Evolutionary conservation across 1,140 invertebrate genomes (phyloP).

Genomic region (Microplitis mediator): DNA sequence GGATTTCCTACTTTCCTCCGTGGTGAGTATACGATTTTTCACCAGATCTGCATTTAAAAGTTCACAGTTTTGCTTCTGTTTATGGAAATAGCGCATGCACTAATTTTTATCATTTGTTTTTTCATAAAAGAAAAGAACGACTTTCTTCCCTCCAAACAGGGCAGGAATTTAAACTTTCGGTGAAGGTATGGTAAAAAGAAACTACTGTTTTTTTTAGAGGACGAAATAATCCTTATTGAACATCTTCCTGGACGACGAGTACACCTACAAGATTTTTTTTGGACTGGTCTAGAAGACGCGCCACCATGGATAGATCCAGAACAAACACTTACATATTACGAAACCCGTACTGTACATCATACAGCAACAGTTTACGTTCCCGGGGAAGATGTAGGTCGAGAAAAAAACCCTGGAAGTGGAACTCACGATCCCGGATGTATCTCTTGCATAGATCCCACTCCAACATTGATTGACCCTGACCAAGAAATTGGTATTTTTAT

Average conservation of each 20-base stretch:
- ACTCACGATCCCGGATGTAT: constrained; percentile 43
- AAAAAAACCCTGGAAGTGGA: constrained; percentile 12
- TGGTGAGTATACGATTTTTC: too few species aligned
- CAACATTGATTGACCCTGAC: constrained; percentile 47
- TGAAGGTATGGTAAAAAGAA: too few species aligned
- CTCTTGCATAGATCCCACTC: constrained; percentile 54
- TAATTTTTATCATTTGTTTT: too few species aligned
- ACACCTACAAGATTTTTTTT: constrained; percentile 81
- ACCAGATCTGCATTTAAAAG: too few species aligned
- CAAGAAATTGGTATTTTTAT: constrained; percentile 54
- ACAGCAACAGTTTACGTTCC: constrained; percentile 54
- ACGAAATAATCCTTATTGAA: constrained; percentile 58
- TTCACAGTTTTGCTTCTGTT: too few species aligned
- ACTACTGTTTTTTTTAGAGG: constrained; percentile 41
- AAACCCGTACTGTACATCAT: constrained; percentile 53
- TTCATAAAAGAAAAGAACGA: too few species aligned
- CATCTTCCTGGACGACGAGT: constrained; percentile 66
- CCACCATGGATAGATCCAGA: constrained; percentile 58
- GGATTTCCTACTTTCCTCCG: too few species aligned
- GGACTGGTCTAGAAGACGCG: constrained; percentile 83
- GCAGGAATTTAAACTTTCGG: too few species aligned
- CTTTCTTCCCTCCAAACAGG: too few species aligned
- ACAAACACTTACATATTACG: constrained; percentile 54
- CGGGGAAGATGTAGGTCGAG: constrained; percentile 25
- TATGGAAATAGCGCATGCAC: too few species aligned